Evolutionary conservation across 2,113 vertebrate species (phyloP), one percentile per base, ranked within the genome.

Genomic region (Caretta caretta): DNA sequence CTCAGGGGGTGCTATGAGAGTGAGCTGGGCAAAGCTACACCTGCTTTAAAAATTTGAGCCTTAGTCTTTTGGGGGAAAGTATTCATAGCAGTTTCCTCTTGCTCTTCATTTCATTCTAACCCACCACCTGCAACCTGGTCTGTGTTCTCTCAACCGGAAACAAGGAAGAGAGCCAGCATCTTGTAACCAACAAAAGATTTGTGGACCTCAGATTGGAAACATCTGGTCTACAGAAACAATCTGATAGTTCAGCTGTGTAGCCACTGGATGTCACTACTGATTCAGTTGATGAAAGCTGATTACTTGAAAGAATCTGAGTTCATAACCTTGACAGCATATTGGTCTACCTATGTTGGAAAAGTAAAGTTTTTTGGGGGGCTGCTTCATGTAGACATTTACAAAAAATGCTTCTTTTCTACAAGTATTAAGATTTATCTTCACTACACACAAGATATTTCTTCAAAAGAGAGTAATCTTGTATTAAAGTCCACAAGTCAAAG

Each of bases 181-280:
- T 91, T 95, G 80, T 49, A 54, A 57, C 14, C 0, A 3, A 29
- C 8, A 42, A 82, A 27, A 27, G n/a, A 13, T 0, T 1, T 80
- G 9, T 29, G 27, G 3, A 0, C 1, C 0, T 8, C 49, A 59
- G 1, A 5, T 16, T 24, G 79, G 31, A 91, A 90, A 88, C n/a
- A n/a, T 49, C 16, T 19, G 48, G 6, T 17, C 46, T 13, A 8
- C 9, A 78, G 12, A 78, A 78, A 48, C 24, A 76, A 46, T 75
- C 93, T 46, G 95, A 95, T 90, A 95, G 88, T 97, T 87, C 93
- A 0, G 76, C 9, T 54, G 50, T 97, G 91, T 90, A 62, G 81
- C 97, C 97, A 96, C 97, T 93, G 84, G 97, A 96, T 97, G 97
- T 85, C 97, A 96, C 94, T 94, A 88, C 84, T 90, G 80, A 95